A percentile compares a stretch with the other conserved stretches of the same genome.
Evolutionary conservation across 2,797 vertebrate genomes (phyloP).

Genomic region (Tokudaia tokunoshimensis): DNA sequence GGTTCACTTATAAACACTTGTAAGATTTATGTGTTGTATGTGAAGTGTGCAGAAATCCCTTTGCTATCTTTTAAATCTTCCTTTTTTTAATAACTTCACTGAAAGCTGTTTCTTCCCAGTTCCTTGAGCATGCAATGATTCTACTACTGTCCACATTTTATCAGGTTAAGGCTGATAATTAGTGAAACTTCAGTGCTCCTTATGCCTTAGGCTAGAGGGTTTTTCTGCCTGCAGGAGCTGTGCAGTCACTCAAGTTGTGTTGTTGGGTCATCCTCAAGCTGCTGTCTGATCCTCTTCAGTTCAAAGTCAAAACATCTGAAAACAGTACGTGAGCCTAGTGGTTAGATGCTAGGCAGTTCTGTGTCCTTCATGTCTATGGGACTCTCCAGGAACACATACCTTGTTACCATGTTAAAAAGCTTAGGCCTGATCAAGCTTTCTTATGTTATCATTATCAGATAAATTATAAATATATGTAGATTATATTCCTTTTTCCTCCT

Average conservation of each 20-base stretch:
- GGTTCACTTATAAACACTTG: not conserved
- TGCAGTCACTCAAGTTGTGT: not conserved
- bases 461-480: not conserved
- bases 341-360: not conserved
- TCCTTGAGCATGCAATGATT: not conserved
- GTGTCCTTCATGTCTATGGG: not conserved
- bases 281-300: not conserved
- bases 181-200: not conserved
- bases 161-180: not conserved
- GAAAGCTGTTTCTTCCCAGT: not conserved
- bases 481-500: not conserved
- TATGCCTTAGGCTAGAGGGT: not conserved
- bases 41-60: not conserved
- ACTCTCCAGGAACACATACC: not conserved
- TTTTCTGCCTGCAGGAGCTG: not conserved
- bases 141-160: not conserved
- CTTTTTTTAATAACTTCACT: not conserved
- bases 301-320: conserved; percentile 21
- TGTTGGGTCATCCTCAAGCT: not conserved
- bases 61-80: not conserved
- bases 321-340: not conserved
- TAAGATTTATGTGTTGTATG: not conserved
- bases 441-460: not conserved
- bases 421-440: not conserved
- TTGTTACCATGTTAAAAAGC: not conserved